Conservation (phyloP, 1,140 invertebrate genomes). For the Cydia strobilella region DNA sequence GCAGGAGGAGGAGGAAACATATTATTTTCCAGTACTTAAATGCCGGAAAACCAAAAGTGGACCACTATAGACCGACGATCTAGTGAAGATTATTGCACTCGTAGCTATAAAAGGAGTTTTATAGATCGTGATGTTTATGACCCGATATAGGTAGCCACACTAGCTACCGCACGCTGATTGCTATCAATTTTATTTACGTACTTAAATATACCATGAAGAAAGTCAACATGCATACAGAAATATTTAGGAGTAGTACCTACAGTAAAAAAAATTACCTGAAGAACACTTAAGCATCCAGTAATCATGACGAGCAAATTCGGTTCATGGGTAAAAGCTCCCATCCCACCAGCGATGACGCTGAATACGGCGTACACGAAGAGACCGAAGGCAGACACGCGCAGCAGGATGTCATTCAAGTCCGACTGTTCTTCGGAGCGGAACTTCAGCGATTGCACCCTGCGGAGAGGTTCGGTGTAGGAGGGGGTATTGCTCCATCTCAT, state of each 20-base stretch:
- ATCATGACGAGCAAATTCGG: conserved; percentile 94
- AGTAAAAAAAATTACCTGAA: conserved; percentile 82
- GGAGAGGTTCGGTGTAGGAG: conserved; percentile 78
- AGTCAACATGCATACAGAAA: too few species aligned
- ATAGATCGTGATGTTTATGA: too few species aligned
- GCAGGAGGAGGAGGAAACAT: too few species aligned
- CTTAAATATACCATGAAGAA: too few species aligned
- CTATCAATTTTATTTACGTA: too few species aligned
- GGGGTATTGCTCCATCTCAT: conserved; percentile 78
- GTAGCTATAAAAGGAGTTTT: too few species aligned
- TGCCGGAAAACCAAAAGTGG: too few species aligned
- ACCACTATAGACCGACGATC: too few species aligned
- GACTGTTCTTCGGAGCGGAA: conserved; percentile 94
- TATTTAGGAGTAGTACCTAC: neutral
- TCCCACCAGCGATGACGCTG: conserved; percentile 93
- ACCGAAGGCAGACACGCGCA: conserved; percentile 94
- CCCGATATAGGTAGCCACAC: too few species aligned
- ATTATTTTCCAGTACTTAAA: too few species aligned
- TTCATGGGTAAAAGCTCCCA: conserved; percentile 90
- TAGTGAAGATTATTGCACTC: too few species aligned
- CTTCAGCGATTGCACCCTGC: conserved; percentile 91
- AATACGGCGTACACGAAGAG: conserved; percentile 96
- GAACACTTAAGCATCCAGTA: conserved; percentile 91
- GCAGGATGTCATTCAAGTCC: conserved; percentile 93
- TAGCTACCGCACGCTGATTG: too few species aligned